Percentiles rank a stretch among this genome's conserved stretches.
Evolutionary conservation across 2,797 vertebrate species (phyloP).

Genomic region (Chloroceryle inda): DNA sequence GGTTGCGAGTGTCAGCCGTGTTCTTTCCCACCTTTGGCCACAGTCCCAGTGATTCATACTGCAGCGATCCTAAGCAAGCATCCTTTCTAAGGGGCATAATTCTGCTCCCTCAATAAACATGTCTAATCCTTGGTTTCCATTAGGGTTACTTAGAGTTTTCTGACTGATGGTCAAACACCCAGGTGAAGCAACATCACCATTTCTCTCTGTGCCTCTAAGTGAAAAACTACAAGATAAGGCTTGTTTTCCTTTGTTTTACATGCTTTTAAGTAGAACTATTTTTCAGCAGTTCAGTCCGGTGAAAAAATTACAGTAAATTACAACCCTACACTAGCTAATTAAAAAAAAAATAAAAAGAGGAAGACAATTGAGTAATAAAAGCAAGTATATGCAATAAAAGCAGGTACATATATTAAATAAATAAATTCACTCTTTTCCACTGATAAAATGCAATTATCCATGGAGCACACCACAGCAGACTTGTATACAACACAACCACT

Average conservation of each 20-base stretch:
- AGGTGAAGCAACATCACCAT: neutral
- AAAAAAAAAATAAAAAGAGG: neutral
- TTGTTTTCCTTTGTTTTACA: neutral
- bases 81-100: slow-evolving; percentile 61
- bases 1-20: slow-evolving; percentile 65
- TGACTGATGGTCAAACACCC: slow-evolving; percentile 32
- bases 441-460: neutral
- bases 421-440: neutral
- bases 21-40: slow-evolving; percentile 75
- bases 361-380: neutral
- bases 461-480: neutral
- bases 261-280: neutral
- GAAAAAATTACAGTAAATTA: slow-evolving; percentile 10
- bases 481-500: neutral
- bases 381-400: neutral
- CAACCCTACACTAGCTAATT: neutral
- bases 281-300: neutral
- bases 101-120: slow-evolving; percentile 56
- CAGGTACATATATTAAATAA: neutral
- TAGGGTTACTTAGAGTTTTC: slow-evolving; percentile 46
- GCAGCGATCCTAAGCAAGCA: slow-evolving; percentile 54
- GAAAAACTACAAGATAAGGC: neutral
- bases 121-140: slow-evolving; percentile 39
- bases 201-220: neutral
- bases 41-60: slow-evolving; percentile 64